These are phyloP conservation scores for Larimichthys polyactis DNA, from an alignment of 2,113 vertebrate species.

Conservation along the genomic window DNA sequence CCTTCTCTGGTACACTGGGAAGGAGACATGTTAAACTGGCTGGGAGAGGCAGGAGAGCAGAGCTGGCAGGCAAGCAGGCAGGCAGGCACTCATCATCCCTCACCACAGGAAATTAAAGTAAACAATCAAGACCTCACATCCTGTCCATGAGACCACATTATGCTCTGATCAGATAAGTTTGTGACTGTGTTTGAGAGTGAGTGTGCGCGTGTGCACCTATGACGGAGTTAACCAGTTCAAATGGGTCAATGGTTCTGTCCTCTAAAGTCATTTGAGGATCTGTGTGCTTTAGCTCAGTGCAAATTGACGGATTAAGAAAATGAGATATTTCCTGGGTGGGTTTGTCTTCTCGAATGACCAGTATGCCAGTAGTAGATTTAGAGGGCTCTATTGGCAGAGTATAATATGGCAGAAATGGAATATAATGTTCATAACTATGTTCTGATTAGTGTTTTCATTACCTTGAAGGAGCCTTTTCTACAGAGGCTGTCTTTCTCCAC, in stretches of 20 bases:
- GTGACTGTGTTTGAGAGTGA: constrained; percentile 12
- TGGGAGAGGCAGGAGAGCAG: constrained; percentile 50
- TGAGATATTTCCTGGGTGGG: background rate
- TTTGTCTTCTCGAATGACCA: too few species aligned
- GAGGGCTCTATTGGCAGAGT: too few species aligned
- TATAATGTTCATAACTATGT: too few species aligned
- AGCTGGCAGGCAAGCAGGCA: constrained; percentile 61
- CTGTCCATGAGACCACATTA: constrained; percentile 74
- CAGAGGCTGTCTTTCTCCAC: too few species aligned
- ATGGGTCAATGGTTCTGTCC: background rate
- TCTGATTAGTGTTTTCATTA: too few species aligned
- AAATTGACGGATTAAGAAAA: background rate
- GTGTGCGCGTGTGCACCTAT: constrained; percentile 24
- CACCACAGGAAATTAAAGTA: constrained; percentile 83
- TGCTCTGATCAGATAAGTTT: constrained; percentile 63
- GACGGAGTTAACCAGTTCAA: constrained; percentile 20
- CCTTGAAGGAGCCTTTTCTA: too few species aligned
- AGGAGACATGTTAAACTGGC: constrained; percentile 53
- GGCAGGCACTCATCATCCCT: constrained; percentile 73
- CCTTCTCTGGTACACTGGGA: constrained; percentile 47
- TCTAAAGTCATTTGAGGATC: background rate
- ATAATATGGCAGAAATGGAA: too few species aligned
- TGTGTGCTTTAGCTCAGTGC: background rate
- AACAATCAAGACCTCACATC: constrained; percentile 84
- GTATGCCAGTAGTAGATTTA: too few species aligned